Base-by-base conservation (phyloP, 2,797 vertebrate species). In the Lateolabrax maculatus region DNA sequence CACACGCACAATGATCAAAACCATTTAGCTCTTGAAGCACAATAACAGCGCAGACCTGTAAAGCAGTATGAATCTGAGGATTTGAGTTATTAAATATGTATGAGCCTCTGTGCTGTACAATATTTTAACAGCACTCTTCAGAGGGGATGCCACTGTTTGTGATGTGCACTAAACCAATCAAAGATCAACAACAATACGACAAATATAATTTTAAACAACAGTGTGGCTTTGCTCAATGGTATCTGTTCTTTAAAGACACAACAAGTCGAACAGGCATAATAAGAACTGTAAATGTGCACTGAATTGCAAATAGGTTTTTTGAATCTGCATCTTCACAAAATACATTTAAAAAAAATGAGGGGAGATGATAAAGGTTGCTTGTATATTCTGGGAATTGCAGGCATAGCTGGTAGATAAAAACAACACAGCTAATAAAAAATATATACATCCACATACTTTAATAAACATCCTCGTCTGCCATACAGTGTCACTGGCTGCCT, bases 81-180 rank as follows among this genome's bases (percentile, higher is more conserved):
- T 84, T 85, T 66, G 19, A 69, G 41, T 21, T 71, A 86, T 92
- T 87, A 92, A 94, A 92, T 86, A 92, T 93, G 85, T 3, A 92
- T 90, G 83, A 93, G 89, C 37, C 69, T 65, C 65, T 49, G 79
- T 56, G 81, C 79, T 56, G 72, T 27, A 77, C 84, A 71, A 61
- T 80, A 82, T 79, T 88, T 84, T 83, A 90, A 87, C 80, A 66
- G 60, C 9, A 18, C 75, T 82, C 78, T 89, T 84, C 80, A 77
- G 86, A 93, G 74, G 41, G 71, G 70, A 77, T 51, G 79, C 78
- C 6, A 64, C 66, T 25, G 78, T 87, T 91, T 87, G 71, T 74
- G 71, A 82, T 75, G 83, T 64, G 72, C 67, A 63, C 68, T 43
- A 81, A 89, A 81, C 74, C 81, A 80, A 91, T 90, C 88, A 88